Conservation (phyloP, 2,888 invertebrate species). For the Psylliodes chrysocephalus region DNA sequence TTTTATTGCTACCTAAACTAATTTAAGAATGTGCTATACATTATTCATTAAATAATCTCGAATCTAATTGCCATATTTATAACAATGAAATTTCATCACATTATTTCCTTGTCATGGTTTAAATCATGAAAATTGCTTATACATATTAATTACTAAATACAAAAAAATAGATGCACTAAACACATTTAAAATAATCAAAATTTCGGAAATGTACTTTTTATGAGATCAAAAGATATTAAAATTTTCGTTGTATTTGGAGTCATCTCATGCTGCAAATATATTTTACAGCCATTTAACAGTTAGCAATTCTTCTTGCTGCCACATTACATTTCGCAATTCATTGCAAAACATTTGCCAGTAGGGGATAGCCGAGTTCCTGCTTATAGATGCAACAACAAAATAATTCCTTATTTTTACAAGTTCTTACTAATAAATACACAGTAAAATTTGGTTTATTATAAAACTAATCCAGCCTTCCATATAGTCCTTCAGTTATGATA, state of each 20-base stretch:
- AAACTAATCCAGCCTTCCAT: too few relatives aligned
- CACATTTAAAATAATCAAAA: neutral
- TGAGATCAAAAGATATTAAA: conserved; percentile 1
- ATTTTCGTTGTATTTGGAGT: neutral
- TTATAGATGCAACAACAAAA: too few relatives aligned
- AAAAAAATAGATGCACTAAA: neutral
- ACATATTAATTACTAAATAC: neutral
- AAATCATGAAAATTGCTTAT: neutral
- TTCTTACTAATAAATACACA: too few relatives aligned
- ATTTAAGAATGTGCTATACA: neutral
- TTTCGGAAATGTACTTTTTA: neutral
- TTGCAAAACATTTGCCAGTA: too few relatives aligned
- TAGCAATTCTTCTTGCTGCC: too few relatives aligned
- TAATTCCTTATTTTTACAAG: too few relatives aligned
- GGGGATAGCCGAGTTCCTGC: too few relatives aligned
- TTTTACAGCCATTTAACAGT: too few relatives aligned
- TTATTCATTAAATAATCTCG: neutral
- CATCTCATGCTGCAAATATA: neutral
- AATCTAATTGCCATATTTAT: neutral
- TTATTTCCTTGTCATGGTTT: conserved; percentile 4
- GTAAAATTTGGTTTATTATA: too few relatives aligned
- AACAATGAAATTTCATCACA: conserved; percentile 3
- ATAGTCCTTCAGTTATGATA: too few relatives aligned
- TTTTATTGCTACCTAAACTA: neutral
- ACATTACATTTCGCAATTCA: too few relatives aligned